A percentile compares a stretch with the other conserved stretches of the same genome.
These are phyloP conservation scores for Xenentodon cancila DNA, from an alignment of 2,797 vertebrate species.

Conservation along the genomic window DNA sequence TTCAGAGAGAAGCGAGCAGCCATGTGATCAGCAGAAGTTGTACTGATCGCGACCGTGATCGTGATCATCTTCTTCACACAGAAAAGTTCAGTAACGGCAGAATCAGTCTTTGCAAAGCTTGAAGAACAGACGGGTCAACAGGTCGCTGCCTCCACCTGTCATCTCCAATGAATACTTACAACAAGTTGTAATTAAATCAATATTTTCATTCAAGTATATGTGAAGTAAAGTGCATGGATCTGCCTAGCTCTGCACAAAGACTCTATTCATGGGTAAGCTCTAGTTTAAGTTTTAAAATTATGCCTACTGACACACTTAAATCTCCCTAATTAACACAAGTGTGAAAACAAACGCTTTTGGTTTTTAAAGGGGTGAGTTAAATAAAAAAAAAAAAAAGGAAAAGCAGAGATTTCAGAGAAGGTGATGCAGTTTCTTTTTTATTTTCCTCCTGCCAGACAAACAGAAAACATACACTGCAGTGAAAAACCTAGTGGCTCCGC, in stretches of 20 bases:
- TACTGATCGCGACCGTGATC: not conserved
- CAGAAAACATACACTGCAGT: no score
- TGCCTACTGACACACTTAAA: not conserved
- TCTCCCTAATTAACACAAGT: not conserved
- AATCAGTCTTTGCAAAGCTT: not conserved
- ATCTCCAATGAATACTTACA: not conserved
- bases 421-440: no score
- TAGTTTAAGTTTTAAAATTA: not conserved
- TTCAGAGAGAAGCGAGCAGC: slow-evolving; percentile 17
- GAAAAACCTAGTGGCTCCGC: no score
- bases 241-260: not conserved
- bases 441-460: no score
- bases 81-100: not conserved
- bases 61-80: slow-evolving; percentile 1
- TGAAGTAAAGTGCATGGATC: not conserved
- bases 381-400: no score
- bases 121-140: no score
- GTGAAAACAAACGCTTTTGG: not conserved
- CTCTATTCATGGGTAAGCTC: not conserved
- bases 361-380: not conserved
- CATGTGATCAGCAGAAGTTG: slow-evolving; percentile 26
- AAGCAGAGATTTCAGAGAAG: no score
- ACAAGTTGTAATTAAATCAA: slow-evolving; percentile 4
- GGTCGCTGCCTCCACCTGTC: no score
- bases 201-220: slow-evolving; percentile 4